phyloP scores from a whole-genome alignment of 2,888 invertebrate species.

The Pollenia griseotomentosa region DNA sequence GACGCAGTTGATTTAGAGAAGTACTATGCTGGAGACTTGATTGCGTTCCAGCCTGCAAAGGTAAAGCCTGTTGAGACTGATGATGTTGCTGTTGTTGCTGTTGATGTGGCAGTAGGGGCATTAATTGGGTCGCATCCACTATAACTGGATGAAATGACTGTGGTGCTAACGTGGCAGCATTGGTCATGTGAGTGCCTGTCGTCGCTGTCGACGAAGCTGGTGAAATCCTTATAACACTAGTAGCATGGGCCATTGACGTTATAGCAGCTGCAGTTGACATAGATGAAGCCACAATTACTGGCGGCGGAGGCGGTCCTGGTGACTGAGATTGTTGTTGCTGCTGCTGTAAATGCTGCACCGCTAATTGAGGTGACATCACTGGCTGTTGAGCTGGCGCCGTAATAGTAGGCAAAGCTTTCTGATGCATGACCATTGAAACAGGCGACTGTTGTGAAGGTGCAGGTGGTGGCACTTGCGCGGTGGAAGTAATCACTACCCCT shows the following conservation, averaged over 20 bases:
- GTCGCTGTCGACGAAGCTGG: constrained; percentile 86
- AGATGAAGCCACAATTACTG: constrained; percentile 62
- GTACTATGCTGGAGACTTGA: constrained; percentile 61
- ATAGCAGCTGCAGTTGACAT: constrained; percentile 74
- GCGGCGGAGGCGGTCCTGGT: constrained; percentile 73
- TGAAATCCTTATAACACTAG: constrained; percentile 93
- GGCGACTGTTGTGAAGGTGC: constrained; percentile 81
- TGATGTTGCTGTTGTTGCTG: constrained; percentile 78
- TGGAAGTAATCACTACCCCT: constrained; percentile 76
- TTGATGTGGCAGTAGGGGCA: constrained; percentile 88
- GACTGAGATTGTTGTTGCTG: constrained; percentile 69
- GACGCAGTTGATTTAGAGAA: constrained; percentile 59
- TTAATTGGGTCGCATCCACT: constrained; percentile 91
- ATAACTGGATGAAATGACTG: constrained; percentile 88
- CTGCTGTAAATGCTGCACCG: constrained; percentile 60
- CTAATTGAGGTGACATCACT: constrained; percentile 58
- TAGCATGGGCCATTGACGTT: constrained; percentile 86
- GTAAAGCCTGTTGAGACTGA: constrained; percentile 80
- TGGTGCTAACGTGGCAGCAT: constrained; percentile 58
- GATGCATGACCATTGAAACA: constrained; percentile 82
- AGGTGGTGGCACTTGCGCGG: constrained; percentile 77
- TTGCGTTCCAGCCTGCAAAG: constrained; percentile 76
- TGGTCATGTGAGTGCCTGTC: constrained; percentile 71
- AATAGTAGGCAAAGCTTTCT: constrained; percentile 80
- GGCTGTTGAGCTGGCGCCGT: constrained; percentile 74